phyloP scores from a whole-genome alignment of 2,888 invertebrate genomes.

The Tetramorium bicarinatum region DNA sequence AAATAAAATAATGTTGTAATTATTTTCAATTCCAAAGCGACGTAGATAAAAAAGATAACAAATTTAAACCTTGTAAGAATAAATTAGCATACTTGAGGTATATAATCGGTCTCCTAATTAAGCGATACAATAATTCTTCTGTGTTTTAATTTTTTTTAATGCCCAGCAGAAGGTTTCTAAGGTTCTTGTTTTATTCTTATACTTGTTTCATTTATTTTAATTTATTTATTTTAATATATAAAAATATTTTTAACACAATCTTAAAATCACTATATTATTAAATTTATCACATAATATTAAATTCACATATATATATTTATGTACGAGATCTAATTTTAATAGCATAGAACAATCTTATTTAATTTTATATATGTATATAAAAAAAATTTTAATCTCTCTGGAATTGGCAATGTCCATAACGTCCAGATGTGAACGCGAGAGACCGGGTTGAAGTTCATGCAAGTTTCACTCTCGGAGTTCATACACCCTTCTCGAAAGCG shows the following conservation, averaged over 20 bases:
- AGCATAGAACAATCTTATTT: slow-evolving; percentile 37
- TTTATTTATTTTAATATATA: neutral
- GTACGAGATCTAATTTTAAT: neutral
- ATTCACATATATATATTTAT: neutral
- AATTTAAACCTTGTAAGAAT: slow-evolving; percentile 30
- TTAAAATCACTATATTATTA: too few relatives aligned
- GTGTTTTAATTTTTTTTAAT: neutral
- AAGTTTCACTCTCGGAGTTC: slow-evolving; percentile 75
- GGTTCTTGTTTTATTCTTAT: neutral
- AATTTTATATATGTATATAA: neutral
- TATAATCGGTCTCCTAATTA: slow-evolving; percentile 13
- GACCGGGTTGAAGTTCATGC: slow-evolving; percentile 77
- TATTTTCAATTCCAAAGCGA: neutral
- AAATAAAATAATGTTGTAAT: slow-evolving; percentile 21
- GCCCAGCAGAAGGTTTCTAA: neutral
- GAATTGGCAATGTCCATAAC: slow-evolving; percentile 62
- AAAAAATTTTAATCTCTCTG: neutral
- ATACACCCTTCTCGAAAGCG: slow-evolving; percentile 76
- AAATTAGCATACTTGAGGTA: slow-evolving; percentile 26
- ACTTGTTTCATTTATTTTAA: neutral
- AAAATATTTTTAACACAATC: neutral
- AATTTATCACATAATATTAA: too few relatives aligned
- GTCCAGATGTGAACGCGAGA: slow-evolving; percentile 60
- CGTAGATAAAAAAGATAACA: neutral
- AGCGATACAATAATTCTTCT: neutral